Conservation (phyloP, 2,113 vertebrate genomes). For the Plotosus lineatus region DNA sequence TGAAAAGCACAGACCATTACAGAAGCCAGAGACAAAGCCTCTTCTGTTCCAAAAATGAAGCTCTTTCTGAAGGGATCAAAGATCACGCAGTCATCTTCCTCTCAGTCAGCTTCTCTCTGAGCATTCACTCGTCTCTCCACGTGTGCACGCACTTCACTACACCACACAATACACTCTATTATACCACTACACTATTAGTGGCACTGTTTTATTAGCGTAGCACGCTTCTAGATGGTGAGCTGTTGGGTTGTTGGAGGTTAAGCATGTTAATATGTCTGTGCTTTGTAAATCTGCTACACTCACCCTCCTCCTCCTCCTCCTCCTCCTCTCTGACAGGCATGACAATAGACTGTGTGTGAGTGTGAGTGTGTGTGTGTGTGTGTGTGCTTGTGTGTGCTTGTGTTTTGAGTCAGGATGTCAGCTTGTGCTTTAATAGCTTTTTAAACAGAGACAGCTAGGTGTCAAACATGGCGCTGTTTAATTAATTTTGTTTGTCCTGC, state of each 20-base stretch:
- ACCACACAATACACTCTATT: constrained; percentile 7
- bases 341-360: constrained; percentile 27
- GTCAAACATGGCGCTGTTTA: constrained; percentile 75
- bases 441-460: constrained; percentile 73
- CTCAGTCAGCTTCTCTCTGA: constrained; percentile 16
- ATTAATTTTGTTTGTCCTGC: constrained; percentile 81
- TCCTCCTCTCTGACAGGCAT: constrained; percentile 31
- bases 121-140: constrained; percentile 11
- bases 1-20: neutral
- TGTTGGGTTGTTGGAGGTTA: constrained; percentile 16
- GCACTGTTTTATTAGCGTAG: neutral
- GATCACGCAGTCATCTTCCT: constrained; percentile 6
- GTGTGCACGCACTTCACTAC: neutral
- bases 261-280: constrained; percentile 41
- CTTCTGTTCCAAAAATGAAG: constrained; percentile 8
- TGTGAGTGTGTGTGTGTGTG: constrained; percentile 26
- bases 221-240: constrained; percentile 9
- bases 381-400: constrained; percentile 38
- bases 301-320: neutral
- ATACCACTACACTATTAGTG: constrained; percentile 1
- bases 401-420: constrained; percentile 63
- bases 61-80: constrained; percentile 6
- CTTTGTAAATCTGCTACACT: constrained; percentile 6
- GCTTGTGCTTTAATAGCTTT: constrained; percentile 71
- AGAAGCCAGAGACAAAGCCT: neutral